Conservation (phyloP, 2,113 vertebrate genomes). For the Leptobrachium ailaonicum region DNA sequence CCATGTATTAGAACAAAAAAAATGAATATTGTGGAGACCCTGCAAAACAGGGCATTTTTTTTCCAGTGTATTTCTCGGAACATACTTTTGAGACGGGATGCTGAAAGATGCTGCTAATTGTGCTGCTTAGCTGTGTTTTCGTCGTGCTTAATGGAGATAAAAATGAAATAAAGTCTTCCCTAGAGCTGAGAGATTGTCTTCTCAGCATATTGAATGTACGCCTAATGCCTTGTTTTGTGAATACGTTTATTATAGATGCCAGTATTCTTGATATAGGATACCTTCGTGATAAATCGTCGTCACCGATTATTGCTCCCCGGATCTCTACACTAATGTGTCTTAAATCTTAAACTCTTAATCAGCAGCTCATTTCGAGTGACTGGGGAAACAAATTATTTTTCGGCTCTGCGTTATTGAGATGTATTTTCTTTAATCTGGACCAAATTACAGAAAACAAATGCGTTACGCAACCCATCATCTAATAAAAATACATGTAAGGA, state of each 20-base stretch:
- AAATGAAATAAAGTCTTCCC: not conserved
- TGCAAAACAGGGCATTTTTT: not conserved
- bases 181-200: not conserved
- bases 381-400: not conserved
- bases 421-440: not conserved
- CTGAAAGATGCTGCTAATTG: not conserved
- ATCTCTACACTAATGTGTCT: not conserved
- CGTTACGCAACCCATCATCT: not conserved
- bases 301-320: not conserved
- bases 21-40: too few relatives aligned
- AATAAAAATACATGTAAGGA: not conserved
- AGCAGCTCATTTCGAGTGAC: not conserved
- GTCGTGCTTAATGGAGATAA: not conserved
- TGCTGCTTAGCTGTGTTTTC: not conserved
- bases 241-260: not conserved
- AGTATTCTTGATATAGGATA: not conserved
- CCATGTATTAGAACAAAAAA: too few relatives aligned
- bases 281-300: not conserved
- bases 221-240: conserved; percentile 1
- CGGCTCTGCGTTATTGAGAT: not conserved
- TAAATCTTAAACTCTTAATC: conserved; percentile 10
- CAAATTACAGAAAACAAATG: not conserved
- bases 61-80: not conserved
- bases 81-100: not conserved
- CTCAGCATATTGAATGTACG: conserved; percentile 7